Evolutionary conservation across 1,140 invertebrate species (phyloP), one percentile per base, ranked within the genome.

Genomic region (Mamestra configurata): DNA sequence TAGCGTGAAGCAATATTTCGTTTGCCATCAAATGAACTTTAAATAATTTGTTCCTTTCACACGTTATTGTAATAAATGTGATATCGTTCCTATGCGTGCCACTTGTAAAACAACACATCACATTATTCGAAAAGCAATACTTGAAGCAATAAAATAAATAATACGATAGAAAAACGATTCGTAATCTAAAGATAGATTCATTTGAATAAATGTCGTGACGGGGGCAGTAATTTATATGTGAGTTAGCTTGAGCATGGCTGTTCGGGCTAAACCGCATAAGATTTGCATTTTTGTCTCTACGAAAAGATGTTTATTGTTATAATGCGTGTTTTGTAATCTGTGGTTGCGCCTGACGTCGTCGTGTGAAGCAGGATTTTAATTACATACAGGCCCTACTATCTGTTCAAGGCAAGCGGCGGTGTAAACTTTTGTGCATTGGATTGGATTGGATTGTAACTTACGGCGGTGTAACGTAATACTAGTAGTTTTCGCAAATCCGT

Each of bases 231-330:
- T 85, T 87, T 85, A 79, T 81, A 81, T 37, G 72, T 79, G 76
- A 64, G 82, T 81, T 83, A 87, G 76, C 43, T 77, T 35, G 49
- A 70, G 66, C 79, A 66, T 80, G 68, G 80, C 73, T 64, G 31
- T 80, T 78, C 81, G 81, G 86, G 82, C 76, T 86, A 81, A 84
- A 84, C 53, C 20, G 72, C 76, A 81, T 84, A 80, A 31, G 53
- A 89, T 88, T 87, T 85, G 83, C 83, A 88, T 90, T 86, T 89
- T 86, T 87, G 84, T 86, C 70, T 79, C 70, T 75, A 79, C 61
- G 77, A 76, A 82, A 77, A 82, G 81, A 77, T 81, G 79, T 68
- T 51, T 66, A 77, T 66, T 51, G 46, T 64, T 61, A n/a, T 79
- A 79, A 72, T 84, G 61, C 79, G 73, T 82, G 73, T 76, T 84